Evolutionary conservation across 64 coral and sea anemone genomes (phyloP).

Genomic region (Stichodactyla mertensii): DNA sequence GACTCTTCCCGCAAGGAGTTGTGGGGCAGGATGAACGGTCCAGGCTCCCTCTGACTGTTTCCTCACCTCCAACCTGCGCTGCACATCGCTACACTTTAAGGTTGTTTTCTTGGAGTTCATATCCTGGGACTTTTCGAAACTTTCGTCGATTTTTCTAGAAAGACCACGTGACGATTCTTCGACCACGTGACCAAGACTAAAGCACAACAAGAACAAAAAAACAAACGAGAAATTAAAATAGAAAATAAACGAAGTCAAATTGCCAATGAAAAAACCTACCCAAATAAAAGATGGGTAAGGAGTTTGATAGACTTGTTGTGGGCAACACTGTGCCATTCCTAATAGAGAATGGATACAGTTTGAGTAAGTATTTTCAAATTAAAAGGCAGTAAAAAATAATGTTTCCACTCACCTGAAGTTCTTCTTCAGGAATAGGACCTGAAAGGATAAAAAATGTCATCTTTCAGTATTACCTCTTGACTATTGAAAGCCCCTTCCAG

Average conservation of each 20-base stretch:
- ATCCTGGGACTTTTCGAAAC: slow-evolving; percentile 47
- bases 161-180: slow-evolving; percentile 55
- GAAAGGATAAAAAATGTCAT: neutral
- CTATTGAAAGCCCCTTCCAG: too few relatives aligned
- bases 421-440: slow-evolving; percentile 23
- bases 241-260: neutral
- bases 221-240: neutral
- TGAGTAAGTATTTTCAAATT: neutral
- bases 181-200: slow-evolving; percentile 48
- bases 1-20: too few relatives aligned
- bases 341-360: neutral
- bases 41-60: neutral
- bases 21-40: too few relatives aligned
- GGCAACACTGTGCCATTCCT: slow-evolving; percentile 45
- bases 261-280: slow-evolving; percentile 15
- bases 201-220: neutral
- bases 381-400: neutral
- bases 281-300: slow-evolving; percentile 58
- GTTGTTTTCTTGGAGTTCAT: slow-evolving; percentile 60
- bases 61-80: slow-evolving; percentile 46
- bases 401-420: neutral
- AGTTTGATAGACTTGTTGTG: slow-evolving; percentile 44
- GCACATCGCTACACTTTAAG: slow-evolving; percentile 60
- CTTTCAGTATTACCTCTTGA: neutral
- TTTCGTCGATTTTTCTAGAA: slow-evolving; percentile 46